A percentile compares a stretch with the other conserved stretches of the same genome.
Conservation (phyloP, 2,888 invertebrate species). For the Drosophila fungiperda region DNA sequence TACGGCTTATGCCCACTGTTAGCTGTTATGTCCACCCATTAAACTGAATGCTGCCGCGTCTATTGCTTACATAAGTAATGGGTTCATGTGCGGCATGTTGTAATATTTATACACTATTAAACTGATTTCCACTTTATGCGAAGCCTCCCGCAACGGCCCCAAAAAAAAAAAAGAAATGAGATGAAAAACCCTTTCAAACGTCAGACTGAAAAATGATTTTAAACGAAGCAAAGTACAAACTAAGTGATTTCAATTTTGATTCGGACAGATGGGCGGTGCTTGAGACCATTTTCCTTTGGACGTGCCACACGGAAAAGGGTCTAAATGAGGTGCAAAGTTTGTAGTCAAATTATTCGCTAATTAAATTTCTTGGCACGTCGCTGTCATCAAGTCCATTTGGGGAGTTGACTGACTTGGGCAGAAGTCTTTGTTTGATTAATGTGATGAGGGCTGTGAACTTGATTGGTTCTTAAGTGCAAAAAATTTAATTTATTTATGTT, state of each 20-base stretch:
- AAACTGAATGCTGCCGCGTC: slow-evolving; percentile 54
- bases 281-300: slow-evolving; percentile 8
- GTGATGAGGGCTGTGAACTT: slow-evolving; percentile 44
- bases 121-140: slow-evolving; percentile 44
- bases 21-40: slow-evolving; percentile 55
- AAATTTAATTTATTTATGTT: slow-evolving; percentile 43
- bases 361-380: slow-evolving; percentile 75
- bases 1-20: slow-evolving; percentile 34
- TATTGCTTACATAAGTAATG: slow-evolving; percentile 71
- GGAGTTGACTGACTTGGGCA: slow-evolving; percentile 30
- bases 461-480: slow-evolving; percentile 73
- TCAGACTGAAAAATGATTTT: slow-evolving; percentile 48
- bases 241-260: slow-evolving; percentile 52
- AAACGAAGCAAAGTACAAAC: background rate
- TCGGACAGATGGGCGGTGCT: slow-evolving; percentile 38
- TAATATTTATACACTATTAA: slow-evolving; percentile 54
- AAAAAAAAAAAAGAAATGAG: too few relatives aligned
- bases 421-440: slow-evolving; percentile 54
- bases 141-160: background rate
- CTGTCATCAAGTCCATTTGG: slow-evolving; percentile 28
- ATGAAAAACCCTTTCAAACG: background rate
- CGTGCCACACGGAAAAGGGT: slow-evolving; percentile 17
- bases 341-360: slow-evolving; percentile 64
- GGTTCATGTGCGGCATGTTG: slow-evolving; percentile 60
- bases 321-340: slow-evolving; percentile 56